Base-by-base conservation (phyloP, 1,140 invertebrate genomes). In the Bombus vancouverensis region DNA sequence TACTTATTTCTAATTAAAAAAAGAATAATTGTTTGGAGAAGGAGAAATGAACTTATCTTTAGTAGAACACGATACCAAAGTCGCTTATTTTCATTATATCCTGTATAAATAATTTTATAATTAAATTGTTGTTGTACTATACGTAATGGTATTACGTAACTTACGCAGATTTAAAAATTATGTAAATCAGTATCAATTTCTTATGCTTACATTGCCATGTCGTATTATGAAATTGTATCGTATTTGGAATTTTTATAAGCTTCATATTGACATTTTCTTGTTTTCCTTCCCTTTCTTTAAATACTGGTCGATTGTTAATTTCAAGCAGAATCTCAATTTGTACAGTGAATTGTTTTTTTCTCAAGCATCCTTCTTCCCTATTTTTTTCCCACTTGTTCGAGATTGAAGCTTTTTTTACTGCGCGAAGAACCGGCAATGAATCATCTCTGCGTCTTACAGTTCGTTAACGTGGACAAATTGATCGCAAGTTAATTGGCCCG, bases 391-490 rank as follows among this genome's bases (percentile, higher is more conserved):
- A 39, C 65, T 59, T 59, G 34, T 22, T 59, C 57, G 59, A 42
- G 79, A 81, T 68, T 59, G 57, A 39, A 42, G 15, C 37, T 34
- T 79, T 73, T 85, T 80, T 65, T 47, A 62, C 25, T 53, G 22
- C n/a, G 12, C 59, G 59, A 81, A 37, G 25, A 81, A 81, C 44
- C 65, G 65, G 75, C 75, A 70, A 84, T 84, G 82, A 84, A 84
- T 84, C 75, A 85, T 85, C 84, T 57, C 42, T 39, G 44, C 70
- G 44, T 71, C 86, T 87, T 70, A 65, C 81, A 76, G 81, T 79
- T 87, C 74, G 81, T 84, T 84, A 87, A 84, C 75, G 70, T 84
- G 75, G 42, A 84, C 78, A 86, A 86, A 86, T 82, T 76, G 80
- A 86, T 83, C 72, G 73, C 73, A 39, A 47, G 72, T 86, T 86